A percentile compares a stretch with the other conserved stretches of the same genome.
These are phyloP conservation scores for Antheraea yamamai DNA, from an alignment of 2,888 invertebrate genomes.

Conservation along the genomic window DNA sequence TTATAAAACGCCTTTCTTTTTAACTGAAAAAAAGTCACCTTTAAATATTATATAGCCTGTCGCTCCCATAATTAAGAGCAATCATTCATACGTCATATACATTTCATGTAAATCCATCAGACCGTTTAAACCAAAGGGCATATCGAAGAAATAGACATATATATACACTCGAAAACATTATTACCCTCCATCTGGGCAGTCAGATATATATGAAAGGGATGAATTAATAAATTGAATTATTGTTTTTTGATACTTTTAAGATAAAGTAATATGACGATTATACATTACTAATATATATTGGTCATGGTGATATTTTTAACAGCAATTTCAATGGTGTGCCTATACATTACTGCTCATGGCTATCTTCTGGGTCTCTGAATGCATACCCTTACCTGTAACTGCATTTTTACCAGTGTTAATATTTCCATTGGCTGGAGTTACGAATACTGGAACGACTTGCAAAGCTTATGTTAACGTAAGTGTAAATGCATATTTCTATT, in stretches of 20 bases:
- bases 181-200: no score
- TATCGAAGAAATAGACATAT: no score
- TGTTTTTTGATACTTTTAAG: not conserved
- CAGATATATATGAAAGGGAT: not conserved
- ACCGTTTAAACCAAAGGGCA: no score
- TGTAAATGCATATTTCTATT: slow-evolving; percentile 33
- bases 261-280: not conserved
- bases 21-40: no score
- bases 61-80: no score
- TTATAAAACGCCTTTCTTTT: no score
- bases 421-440: slow-evolving; percentile 88
- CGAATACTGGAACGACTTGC: slow-evolving; percentile 58
- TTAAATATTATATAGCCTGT: no score
- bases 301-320: slow-evolving; percentile 28
- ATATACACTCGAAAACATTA: no score
- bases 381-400: slow-evolving; percentile 89
- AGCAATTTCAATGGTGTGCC: slow-evolving; percentile 80
- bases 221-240: not conserved
- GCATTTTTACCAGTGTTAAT: slow-evolving; percentile 88
- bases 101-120: no score
- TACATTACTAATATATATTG: not conserved
- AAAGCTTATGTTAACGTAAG: slow-evolving; percentile 82
- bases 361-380: slow-evolving; percentile 91
- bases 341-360: slow-evolving; percentile 90
- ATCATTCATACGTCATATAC: no score